Evolutionary conservation across 1,140 invertebrate genomes (phyloP).

Genomic region (Zaprionus vittiger): DNA sequence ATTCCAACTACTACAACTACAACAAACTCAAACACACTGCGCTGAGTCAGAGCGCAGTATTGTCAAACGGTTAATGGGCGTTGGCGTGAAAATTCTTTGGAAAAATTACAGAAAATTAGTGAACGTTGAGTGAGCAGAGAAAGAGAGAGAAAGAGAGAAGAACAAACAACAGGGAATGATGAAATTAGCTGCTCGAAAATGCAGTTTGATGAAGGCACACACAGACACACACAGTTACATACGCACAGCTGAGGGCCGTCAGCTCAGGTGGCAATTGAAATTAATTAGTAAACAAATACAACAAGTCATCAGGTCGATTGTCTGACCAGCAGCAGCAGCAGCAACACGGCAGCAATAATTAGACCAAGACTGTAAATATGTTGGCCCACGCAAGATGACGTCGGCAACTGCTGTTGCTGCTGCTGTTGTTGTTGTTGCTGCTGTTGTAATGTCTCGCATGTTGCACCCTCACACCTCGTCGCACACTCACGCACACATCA

Average conservation of each 20-base stretch:
- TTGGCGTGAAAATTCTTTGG: slow-evolving; percentile 77
- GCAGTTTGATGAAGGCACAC: slow-evolving; percentile 17
- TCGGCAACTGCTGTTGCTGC: slow-evolving; percentile 24
- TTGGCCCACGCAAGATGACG: slow-evolving; percentile 49
- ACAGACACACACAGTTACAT: background rate
- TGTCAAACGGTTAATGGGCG: slow-evolving; percentile 61
- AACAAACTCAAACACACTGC: slow-evolving; percentile 18
- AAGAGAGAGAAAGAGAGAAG: background rate
- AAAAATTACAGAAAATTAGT: slow-evolving; percentile 62
- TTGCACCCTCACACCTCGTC: slow-evolving; percentile 42
- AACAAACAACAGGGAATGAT: background rate
- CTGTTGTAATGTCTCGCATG: slow-evolving; percentile 5
- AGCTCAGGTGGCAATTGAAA: slow-evolving; percentile 62
- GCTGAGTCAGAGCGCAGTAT: slow-evolving; percentile 53
- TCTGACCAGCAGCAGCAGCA: slow-evolving; percentile 29
- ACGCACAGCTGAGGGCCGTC: slow-evolving; percentile 4
- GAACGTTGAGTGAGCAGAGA: slow-evolving; percentile 24
- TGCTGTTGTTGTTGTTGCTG: background rate
- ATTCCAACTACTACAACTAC: background rate
- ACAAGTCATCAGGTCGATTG: slow-evolving; percentile 55
- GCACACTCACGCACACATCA: slow-evolving; percentile 38
- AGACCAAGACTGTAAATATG: slow-evolving; percentile 57
- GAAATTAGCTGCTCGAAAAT: slow-evolving; percentile 31
- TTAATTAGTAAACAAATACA: slow-evolving; percentile 59
- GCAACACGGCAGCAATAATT: slow-evolving; percentile 62